phyloP scores from a whole-genome alignment of 2,113 vertebrate genomes.

The Gasterosteus aculeatus region DNA sequence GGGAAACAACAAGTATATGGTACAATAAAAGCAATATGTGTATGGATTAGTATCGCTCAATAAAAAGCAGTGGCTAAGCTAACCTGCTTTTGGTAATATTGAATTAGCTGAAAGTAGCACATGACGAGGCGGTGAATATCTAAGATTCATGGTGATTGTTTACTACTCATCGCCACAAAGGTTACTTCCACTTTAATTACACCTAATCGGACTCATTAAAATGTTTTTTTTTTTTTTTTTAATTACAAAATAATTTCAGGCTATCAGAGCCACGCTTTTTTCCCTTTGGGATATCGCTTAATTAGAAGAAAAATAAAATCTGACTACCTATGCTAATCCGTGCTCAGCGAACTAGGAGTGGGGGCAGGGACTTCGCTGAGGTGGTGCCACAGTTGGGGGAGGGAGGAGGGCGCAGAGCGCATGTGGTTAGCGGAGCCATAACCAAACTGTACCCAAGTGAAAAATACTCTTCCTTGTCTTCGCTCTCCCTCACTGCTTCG shows the following conservation, averaged over 20 bases:
- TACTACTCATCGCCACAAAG: neutral
- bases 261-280: neutral
- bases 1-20: constrained; percentile 52
- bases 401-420: constrained; percentile 57
- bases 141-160: constrained; percentile 12
- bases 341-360: constrained; percentile 55
- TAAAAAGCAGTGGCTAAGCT: constrained; percentile 31
- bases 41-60: constrained; percentile 56
- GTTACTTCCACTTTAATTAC: neutral
- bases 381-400: constrained; percentile 71
- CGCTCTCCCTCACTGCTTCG: constrained; percentile 40
- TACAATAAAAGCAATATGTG: constrained; percentile 49
- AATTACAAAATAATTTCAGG: constrained; percentile 2
- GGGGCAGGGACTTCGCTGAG: constrained; percentile 70
- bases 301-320: constrained; percentile 22
- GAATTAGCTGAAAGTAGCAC: constrained; percentile 40
- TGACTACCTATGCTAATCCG: constrained; percentile 59
- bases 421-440: constrained; percentile 70
- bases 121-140: neutral
- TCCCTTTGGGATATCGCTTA: neutral
- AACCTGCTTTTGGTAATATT: neutral
- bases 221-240: neutral
- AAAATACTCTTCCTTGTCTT: constrained; percentile 76
- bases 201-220: neutral
- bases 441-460: constrained; percentile 77